A percentile compares a stretch with the other conserved stretches of the same genome.
These are phyloP conservation scores for Esox lucius DNA, from an alignment of 2,797 vertebrate species.

Conservation along the genomic window DNA sequence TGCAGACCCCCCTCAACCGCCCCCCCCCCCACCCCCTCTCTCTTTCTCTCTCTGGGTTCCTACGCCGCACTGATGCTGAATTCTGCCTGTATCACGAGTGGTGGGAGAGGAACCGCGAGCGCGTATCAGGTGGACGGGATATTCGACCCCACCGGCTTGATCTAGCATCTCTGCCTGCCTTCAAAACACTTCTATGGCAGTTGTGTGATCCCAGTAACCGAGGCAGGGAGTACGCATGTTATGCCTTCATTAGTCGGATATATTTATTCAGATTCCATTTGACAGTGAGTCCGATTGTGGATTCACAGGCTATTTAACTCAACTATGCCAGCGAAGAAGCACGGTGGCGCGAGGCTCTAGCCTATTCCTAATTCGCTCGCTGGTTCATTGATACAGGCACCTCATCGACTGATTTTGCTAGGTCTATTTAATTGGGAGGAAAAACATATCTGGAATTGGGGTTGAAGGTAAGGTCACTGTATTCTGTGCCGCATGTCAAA, in stretches of 20 bases:
- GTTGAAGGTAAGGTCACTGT: slow-evolving; percentile 65
- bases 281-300: slow-evolving; percentile 14
- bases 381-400: slow-evolving; percentile 55
- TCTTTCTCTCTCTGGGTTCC: slow-evolving; percentile 6
- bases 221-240: slow-evolving; percentile 15
- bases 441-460: slow-evolving; percentile 40
- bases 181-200: slow-evolving; percentile 24
- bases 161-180: slow-evolving; percentile 21
- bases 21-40: not conserved
- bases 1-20: too few relatives aligned
- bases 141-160: slow-evolving; percentile 47
- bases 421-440: slow-evolving; percentile 50
- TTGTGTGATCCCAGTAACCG: slow-evolving; percentile 17
- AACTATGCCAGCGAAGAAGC: slow-evolving; percentile 48
- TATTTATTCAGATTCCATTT: slow-evolving; percentile 22
- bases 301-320: slow-evolving; percentile 22
- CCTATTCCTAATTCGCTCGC: slow-evolving; percentile 33
- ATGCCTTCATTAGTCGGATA: slow-evolving; percentile 20
- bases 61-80: slow-evolving; percentile 69
- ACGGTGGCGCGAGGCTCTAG: slow-evolving; percentile 45
- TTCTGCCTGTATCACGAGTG: slow-evolving; percentile 67
- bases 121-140: slow-evolving; percentile 69
- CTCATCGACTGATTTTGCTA: slow-evolving; percentile 52
- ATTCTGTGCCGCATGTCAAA: slow-evolving; percentile 4
- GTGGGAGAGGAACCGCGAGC: slow-evolving; percentile 57